Evolutionary conservation across 2,113 vertebrate genomes (phyloP), one percentile per base, ranked within the genome.

Genomic region (Neopipo cinnamomea): DNA sequence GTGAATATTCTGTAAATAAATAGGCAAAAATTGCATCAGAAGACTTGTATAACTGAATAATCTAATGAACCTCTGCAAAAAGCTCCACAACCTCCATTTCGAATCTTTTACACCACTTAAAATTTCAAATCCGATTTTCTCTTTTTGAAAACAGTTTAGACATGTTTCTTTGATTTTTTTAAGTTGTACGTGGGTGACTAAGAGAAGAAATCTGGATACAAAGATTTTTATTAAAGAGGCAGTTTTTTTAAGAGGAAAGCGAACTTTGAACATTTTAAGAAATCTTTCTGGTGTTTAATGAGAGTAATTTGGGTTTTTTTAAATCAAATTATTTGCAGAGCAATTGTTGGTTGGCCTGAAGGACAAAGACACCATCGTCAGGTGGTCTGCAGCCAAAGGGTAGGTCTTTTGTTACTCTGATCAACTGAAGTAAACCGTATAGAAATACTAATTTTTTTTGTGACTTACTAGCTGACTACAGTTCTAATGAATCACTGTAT

Each of bases 351-450:
- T 98, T 55, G 99, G 99, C 58, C 96, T 99, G 95, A 99, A 99
- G 96, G 99, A 99, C 98, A 99, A 99, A 91, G 99, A 99, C 95
- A 99, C 99, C 3, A 98, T 99, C 9, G 99, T 99, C 67, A 98
- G 99, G 68, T 99, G 99, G 99, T 99, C 99, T 97, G 99, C 99
- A 47, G 99, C 99, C 79, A 99, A 99, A 95, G 99, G 99, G 99
- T 99, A 98, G 72, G 98, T 97, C 44, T 91, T 37, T 61, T 79
- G 3, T 92, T 63, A 30, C 30, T 81, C 46, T 92, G 46, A 47
- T 55, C 14, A 86, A 27, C 31, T 91, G 39, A 55, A 68, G 3
- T 42, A 44, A 85, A 58, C 8, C 65, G 21, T n/a, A 14, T 4
- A 79, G 37, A 56, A 85, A 62, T 75, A 25, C 18, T 52, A 68